Conservation (phyloP, 1,140 invertebrate species). For the Pachypeltis micranthus region DNA sequence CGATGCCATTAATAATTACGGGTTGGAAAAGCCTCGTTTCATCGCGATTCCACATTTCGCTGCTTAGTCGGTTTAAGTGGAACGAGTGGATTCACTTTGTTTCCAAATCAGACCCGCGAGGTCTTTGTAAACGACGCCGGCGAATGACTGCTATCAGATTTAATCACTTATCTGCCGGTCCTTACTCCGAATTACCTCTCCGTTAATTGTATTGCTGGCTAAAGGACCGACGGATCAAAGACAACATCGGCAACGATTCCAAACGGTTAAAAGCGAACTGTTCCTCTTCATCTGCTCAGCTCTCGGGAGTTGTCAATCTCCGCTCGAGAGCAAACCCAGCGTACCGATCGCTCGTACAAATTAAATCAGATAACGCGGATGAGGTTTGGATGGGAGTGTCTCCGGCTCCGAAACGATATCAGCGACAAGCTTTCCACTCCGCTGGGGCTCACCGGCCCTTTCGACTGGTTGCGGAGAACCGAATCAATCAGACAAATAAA, state of each 20-base stretch:
- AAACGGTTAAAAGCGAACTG: not conserved
- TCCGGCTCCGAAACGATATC: too few relatives aligned
- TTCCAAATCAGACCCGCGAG: too few relatives aligned
- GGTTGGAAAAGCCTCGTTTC: too few relatives aligned
- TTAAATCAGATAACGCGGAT: conserved; percentile 1
- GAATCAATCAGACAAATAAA: not conserved
- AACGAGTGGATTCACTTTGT: too few relatives aligned
- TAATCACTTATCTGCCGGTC: not conserved
- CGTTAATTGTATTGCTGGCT: conserved; percentile 7
- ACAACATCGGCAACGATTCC: not conserved
- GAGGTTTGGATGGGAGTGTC: not conserved
- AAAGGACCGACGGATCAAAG: not conserved
- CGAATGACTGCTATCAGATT: not conserved
- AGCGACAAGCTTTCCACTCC: not conserved
- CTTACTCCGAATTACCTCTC: not conserved
- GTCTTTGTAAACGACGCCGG: too few relatives aligned
- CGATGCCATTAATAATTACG: too few relatives aligned
- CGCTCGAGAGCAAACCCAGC: not conserved
- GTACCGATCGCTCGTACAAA: not conserved
- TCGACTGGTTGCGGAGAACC: too few relatives aligned
- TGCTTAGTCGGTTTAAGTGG: too few relatives aligned
- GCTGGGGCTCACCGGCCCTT: too few relatives aligned
- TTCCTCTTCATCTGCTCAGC: not conserved
- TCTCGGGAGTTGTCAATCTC: conserved; percentile 7
- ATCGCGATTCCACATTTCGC: too few relatives aligned